Base-by-base conservation (phyloP, 2,888 invertebrate species). In the Eulithis prunata region DNA sequence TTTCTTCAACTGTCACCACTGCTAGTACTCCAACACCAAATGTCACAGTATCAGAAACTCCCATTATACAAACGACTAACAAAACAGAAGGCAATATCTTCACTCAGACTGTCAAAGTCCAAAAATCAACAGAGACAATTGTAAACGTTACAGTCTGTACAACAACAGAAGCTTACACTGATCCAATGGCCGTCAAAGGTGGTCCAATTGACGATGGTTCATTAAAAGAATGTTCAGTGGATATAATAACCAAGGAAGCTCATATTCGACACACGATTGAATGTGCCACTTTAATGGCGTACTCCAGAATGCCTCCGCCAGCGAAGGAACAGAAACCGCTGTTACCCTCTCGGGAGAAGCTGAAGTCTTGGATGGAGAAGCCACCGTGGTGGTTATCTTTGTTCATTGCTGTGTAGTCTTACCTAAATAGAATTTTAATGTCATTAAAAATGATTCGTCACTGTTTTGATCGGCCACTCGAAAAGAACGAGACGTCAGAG, bases 341-440 rank as follows among this genome's bases (percentile, higher is more conserved):
- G 8, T 56, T 91, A 47, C 92, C 92, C n/a, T 63, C 82, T 5
- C 83, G 83, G 69, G 72, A 75, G 3, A 87, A 82, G 68, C 69
- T 92, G 41, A 88, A 89, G 66, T 75, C 86, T 0, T 90, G 89
- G 89, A 62, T 89, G 12, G 68, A 81, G 3, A 91, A 85, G 46
- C 92, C 91, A 1, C 92, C 92, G 0, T 91, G 92, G 92, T 92
- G 92, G 92, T 73, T 89, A 78, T 85, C 91, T 14, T 64, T 88
- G 67, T 89, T 92, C 66, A 85, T 92, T 62, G 88, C 88, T 47
- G 83, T 87, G 4, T 91, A 78, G 76, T n/a, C 52, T 52, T 36
- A 52, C 4, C 11, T 8, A 4, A n/a, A 5, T n/a, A 8, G 3
- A 11, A 49, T 49, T 49, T 1, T 21, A 49, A 10, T 8, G 49